Percentiles rank a stretch among this genome's conserved stretches.
Evolutionary conservation across 1,140 invertebrate genomes (phyloP).

Genomic region (Drosophila obscura): DNA sequence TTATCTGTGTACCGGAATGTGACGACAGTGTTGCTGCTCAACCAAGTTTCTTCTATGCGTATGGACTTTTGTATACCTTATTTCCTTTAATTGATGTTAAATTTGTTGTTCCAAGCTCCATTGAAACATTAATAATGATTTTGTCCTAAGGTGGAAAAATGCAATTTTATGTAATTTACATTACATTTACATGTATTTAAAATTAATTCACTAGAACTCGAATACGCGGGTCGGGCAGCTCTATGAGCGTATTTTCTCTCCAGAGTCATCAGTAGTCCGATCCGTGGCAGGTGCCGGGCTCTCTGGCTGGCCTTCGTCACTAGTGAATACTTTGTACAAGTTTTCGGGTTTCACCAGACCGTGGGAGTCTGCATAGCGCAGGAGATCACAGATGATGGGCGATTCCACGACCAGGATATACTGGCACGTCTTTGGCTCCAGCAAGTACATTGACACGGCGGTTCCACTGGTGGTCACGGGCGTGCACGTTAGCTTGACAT

Average conservation of each 20-base stretch:
- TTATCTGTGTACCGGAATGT: no score
- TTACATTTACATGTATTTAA: constrained; percentile 34
- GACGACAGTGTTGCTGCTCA: no score
- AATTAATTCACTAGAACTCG: constrained; percentile 42
- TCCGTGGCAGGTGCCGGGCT: constrained; percentile 14
- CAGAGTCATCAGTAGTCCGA: constrained; percentile 17
- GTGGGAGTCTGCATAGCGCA: constrained; percentile 89
- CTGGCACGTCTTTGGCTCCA: constrained; percentile 96
- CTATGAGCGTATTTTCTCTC: constrained; percentile 63
- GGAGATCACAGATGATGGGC: constrained; percentile 93
- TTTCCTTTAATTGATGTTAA: no score
- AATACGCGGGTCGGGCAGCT: constrained; percentile 1
- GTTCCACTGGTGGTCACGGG: constrained; percentile 88
- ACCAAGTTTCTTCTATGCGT: no score
- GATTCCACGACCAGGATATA: constrained; percentile 97
- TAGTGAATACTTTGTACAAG: constrained; percentile 35
- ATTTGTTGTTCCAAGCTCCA: no score
- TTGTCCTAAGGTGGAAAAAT: no score
- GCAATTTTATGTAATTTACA: no score
- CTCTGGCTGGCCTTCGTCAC: constrained; percentile 30
- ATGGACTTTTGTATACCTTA: no score
- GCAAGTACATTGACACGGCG: constrained; percentile 93
- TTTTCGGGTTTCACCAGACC: constrained; percentile 64
- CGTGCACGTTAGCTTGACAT: constrained; percentile 93
- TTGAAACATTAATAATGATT: no score